A percentile compares a stretch with the other conserved stretches of the same genome.
Conservation (phyloP, 1,140 invertebrate genomes). For the Drosophila novamexicana region DNA sequence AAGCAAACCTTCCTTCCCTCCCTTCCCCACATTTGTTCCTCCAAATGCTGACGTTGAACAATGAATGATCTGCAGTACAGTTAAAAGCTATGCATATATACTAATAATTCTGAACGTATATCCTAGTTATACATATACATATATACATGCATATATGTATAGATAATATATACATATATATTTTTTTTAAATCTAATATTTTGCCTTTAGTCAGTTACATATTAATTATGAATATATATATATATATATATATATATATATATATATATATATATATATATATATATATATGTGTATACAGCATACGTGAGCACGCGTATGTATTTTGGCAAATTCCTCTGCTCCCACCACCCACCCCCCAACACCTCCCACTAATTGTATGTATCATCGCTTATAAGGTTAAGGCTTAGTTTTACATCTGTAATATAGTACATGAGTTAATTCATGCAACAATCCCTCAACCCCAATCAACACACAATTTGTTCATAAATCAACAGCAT, state of each 20-base stretch:
- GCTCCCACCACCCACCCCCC: background rate
- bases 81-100: conserved; percentile 13
- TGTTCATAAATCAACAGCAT: conserved; percentile 2
- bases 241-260: no score
- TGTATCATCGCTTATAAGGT: conserved; percentile 36
- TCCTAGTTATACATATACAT: conserved; percentile 11
- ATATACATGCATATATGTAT: conserved; percentile 3
- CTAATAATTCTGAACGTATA: background rate
- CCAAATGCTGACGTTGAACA: conserved; percentile 1
- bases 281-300: background rate
- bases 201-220: conserved; percentile 41
- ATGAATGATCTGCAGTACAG: conserved; percentile 2
- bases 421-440: conserved; percentile 40
- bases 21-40: background rate
- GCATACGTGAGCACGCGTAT: background rate
- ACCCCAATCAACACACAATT: background rate
- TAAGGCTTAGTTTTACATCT: conserved; percentile 24
- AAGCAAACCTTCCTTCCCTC: background rate
- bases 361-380: conserved; percentile 24
- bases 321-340: conserved; percentile 3
- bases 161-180: conserved; percentile 9
- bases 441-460: conserved; percentile 11
- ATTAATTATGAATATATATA: conserved; percentile 8
- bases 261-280: no score
- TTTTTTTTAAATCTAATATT: conserved; percentile 33